Conservation (phyloP, 2,888 invertebrate genomes). For the Timema podura region DNA sequence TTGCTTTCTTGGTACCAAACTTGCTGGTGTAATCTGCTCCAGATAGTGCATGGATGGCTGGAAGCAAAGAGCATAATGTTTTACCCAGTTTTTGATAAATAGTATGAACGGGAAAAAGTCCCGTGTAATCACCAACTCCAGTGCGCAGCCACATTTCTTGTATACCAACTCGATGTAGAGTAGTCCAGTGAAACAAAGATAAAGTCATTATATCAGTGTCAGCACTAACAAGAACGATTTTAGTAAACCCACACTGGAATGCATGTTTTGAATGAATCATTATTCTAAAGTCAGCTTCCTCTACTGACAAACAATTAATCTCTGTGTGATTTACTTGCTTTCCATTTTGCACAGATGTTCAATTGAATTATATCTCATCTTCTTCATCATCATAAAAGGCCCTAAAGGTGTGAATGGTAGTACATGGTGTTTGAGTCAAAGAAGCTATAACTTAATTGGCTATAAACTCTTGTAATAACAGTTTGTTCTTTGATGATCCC, state of each 20-base stretch:
- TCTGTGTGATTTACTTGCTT: background rate
- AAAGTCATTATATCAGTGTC: background rate
- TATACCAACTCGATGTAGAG: background rate
- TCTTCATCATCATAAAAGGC: background rate
- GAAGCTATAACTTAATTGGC: background rate
- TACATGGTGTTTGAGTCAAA: background rate
- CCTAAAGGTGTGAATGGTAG: background rate
- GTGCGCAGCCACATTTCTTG: slow-evolving; percentile 1
- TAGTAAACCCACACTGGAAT: background rate
- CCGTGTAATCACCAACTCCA: background rate
- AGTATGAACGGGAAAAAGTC: background rate
- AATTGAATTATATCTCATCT: background rate
- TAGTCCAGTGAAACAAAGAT: background rate
- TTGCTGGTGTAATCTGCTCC: background rate
- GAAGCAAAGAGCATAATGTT: too few relatives aligned
- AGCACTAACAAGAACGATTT: background rate
- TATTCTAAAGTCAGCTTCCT: background rate
- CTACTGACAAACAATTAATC: background rate
- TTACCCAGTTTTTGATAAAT: too few relatives aligned
- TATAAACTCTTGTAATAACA: background rate
- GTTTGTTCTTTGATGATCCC: background rate
- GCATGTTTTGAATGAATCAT: background rate
- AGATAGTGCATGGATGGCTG: background rate
- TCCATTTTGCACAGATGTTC: background rate
- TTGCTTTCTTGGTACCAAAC: background rate